Evolutionary conservation across 2,797 vertebrate species (phyloP).

Genomic region (Sardinella longiceps): DNA sequence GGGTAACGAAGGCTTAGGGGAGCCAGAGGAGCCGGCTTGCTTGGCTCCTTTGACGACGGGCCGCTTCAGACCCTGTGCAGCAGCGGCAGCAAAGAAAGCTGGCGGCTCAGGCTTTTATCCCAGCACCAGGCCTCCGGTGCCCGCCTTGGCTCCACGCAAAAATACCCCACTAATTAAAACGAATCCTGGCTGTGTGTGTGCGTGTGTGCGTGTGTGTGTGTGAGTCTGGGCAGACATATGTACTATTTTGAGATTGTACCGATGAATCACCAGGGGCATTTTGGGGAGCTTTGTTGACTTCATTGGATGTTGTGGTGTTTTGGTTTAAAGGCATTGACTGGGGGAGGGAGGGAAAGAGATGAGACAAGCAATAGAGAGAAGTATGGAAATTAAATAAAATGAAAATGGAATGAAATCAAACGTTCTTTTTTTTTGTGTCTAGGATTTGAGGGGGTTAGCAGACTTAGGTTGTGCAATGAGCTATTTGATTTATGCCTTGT

Average conservation of each 20-base stretch:
- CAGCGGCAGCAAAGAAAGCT: not conserved
- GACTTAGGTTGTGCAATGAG: conserved; percentile 45
- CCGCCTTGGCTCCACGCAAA: not conserved
- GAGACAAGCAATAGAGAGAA: not conserved
- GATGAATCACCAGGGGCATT: not conserved
- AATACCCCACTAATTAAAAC: not conserved
- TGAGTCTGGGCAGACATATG: not conserved
- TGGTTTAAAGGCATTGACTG: not conserved
- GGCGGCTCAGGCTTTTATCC: not conserved
- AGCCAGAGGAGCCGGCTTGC: not conserved
- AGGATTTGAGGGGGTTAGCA: not conserved
- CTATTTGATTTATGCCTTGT: conserved; percentile 53
- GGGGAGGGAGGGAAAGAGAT: not conserved
- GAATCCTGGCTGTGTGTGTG: not conserved
- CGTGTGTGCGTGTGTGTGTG: too few species aligned
- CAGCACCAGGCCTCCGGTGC: not conserved
- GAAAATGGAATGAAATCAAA: conserved; percentile 23
- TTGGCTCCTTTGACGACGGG: not conserved
- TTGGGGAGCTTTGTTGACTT: not conserved
- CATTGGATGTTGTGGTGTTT: not conserved
- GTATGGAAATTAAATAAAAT: not conserved
- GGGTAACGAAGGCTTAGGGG: not conserved
- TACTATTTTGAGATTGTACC: not conserved
- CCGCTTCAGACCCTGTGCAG: not conserved
- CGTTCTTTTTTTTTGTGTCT: not conserved